Evolutionary conservation across 2,113 vertebrate genomes (phyloP).

Genomic region (Columba livia): DNA sequence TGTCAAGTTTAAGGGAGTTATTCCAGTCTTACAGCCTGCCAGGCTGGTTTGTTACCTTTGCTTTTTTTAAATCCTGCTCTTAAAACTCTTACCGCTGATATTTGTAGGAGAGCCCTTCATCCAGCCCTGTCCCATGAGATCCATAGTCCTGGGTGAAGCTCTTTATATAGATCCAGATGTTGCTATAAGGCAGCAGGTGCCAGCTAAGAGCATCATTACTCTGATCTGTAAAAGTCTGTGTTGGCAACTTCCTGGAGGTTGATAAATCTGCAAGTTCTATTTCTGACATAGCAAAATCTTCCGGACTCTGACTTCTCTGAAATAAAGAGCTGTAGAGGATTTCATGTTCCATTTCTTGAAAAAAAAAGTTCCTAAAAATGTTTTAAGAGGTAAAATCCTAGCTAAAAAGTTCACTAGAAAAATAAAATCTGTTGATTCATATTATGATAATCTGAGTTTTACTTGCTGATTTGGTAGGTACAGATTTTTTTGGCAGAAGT

Average conservation of each 20-base stretch:
- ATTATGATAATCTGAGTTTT: neutral
- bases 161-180: neutral
- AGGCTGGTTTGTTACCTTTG: neutral
- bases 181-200: neutral
- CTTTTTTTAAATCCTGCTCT: neutral
- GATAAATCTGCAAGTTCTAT: neutral
- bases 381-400: neutral
- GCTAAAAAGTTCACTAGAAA: neutral
- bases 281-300: neutral
- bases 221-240: neutral
- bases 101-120: neutral
- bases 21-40: neutral
- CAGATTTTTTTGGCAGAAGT: neutral
- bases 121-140: neutral
- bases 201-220: neutral
- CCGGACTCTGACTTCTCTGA: neutral
- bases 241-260: neutral
- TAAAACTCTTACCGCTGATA: neutral
- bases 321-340: neutral
- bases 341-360: neutral
- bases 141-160: neutral
- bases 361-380: neutral
- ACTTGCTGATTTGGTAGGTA: neutral
- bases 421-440: neutral
- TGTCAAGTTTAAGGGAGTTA: neutral